Conservation (phyloP, 2,113 vertebrate species). For the Pelecanus crispus region DNA sequence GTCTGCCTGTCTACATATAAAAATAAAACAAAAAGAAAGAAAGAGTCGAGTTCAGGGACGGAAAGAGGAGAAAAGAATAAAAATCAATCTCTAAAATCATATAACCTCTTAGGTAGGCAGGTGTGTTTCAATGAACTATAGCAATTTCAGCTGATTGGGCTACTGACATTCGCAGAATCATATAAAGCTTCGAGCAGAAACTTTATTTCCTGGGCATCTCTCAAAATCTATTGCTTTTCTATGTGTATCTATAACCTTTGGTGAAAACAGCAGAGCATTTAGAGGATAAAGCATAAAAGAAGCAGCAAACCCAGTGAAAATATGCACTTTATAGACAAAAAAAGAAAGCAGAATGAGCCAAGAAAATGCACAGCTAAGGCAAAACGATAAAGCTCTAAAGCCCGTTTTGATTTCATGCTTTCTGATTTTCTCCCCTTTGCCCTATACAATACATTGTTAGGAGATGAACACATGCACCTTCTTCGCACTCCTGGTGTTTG, state of each 20-base stretch:
- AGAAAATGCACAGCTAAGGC: slow-evolving; percentile 21
- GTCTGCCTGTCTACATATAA: slow-evolving; percentile 47
- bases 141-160: slow-evolving; percentile 69
- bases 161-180: slow-evolving; percentile 58
- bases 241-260: slow-evolving; percentile 63
- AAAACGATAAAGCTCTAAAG: slow-evolving; percentile 10
- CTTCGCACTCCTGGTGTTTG: background rate
- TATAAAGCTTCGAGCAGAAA: slow-evolving; percentile 52
- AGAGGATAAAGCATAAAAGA: slow-evolving; percentile 64
- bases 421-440: slow-evolving; percentile 28
- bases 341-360: background rate
- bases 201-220: slow-evolving; percentile 65
- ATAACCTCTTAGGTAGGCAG: slow-evolving; percentile 61
- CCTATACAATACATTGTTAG: background rate
- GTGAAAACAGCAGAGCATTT: slow-evolving; percentile 62
- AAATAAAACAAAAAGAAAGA: slow-evolving; percentile 51
- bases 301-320: slow-evolving; percentile 49
- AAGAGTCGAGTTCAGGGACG: slow-evolving; percentile 14
- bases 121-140: slow-evolving; percentile 64
- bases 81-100: slow-evolving; percentile 67
- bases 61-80: background rate
- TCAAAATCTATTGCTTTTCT: slow-evolving; percentile 65
- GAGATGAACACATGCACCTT: background rate
- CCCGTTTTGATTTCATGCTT: slow-evolving; percentile 4
- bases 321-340: slow-evolving; percentile 30